Base-by-base conservation (phyloP, 1,140 invertebrate genomes). In the Ceratitis capitata region DNA sequence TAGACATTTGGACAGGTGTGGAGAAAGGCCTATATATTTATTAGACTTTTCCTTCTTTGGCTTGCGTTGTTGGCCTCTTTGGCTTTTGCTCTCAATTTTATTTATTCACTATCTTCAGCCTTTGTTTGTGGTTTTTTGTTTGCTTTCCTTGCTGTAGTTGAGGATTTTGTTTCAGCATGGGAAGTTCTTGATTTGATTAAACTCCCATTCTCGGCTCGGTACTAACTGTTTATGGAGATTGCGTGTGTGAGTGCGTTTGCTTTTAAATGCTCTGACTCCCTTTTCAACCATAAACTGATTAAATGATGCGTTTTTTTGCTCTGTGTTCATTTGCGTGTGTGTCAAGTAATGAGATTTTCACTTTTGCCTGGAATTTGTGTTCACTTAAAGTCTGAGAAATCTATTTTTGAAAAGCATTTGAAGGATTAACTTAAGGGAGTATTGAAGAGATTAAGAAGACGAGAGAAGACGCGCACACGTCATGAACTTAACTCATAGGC, bases 121-220 rank as follows among this genome's bases (percentile, higher is more conserved):
- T 26, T 61, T 61, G 56, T 61, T 61, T 61, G 12, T 61, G 29
- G 56, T 29, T 61, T 47, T 29, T 14, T 61, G 7, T 29, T 29
- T 61, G 56, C 29, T 2, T 29, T 61, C 19, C n/a, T n/a, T n/a
- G 4, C 23, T 56, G 5, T 2, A 23, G 19, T 23, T 56, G 51
- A n/a, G n/a, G 6, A 6, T 23, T 56, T 56, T 56, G n/a, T 1
- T 56, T 56, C 3, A 12, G 58, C 58, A 61, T 26, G 29, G 58
- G 29, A 61, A 61, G 58, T 61, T 61, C 29, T 26, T 61, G 58
- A 61, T 61, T 61, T 61, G 58, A 61, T 61, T 61, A 61, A 61
- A 61, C 58, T 32, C 58, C 29, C 29, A 61, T 61, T 61, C 29
- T 5, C 4, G 12, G 58, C n/a, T n/a, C n/a, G n/a, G n/a, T n/a